These are phyloP conservation scores for Clarias platycephalus DNA, from an alignment of 2,797 vertebrate species.

Conservation along the genomic window DNA sequence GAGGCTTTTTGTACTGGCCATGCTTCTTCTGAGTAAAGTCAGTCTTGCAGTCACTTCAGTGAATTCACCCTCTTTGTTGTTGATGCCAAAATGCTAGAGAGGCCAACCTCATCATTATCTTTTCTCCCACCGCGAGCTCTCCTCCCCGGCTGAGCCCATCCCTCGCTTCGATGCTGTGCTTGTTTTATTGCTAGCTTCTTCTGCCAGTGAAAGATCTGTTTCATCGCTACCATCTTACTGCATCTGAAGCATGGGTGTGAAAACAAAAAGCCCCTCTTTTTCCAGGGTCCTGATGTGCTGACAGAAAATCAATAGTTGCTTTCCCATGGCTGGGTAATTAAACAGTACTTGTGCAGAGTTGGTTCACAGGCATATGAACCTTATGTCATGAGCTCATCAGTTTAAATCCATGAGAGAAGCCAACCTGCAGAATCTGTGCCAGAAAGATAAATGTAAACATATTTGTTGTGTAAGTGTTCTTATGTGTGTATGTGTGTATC, in stretches of 20 bases:
- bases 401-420: slow-evolving; percentile 70
- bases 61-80: slow-evolving; percentile 71
- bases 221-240: slow-evolving; percentile 78
- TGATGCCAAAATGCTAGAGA: slow-evolving; percentile 62
- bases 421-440: slow-evolving; percentile 70
- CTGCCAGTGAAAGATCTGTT: slow-evolving; percentile 62
- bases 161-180: slow-evolving; percentile 56
- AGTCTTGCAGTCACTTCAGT: slow-evolving; percentile 63
- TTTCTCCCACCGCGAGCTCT: slow-evolving; percentile 70
- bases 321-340: slow-evolving; percentile 84
- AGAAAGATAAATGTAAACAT: slow-evolving; percentile 70
- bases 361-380: slow-evolving; percentile 69
- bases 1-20: slow-evolving; percentile 66
- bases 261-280: slow-evolving; percentile 72
- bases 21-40: slow-evolving; percentile 59
- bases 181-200: slow-evolving; percentile 66
- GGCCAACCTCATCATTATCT: slow-evolving; percentile 71
- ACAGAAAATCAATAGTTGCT: slow-evolving; percentile 82
- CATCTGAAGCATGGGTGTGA: slow-evolving; percentile 72
- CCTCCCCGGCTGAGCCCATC: slow-evolving; percentile 35
- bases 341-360: slow-evolving; percentile 78
- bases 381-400: slow-evolving; percentile 76
- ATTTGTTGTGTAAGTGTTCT: slow-evolving; percentile 42
- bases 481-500: background rate
- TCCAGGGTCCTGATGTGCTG: slow-evolving; percentile 67